phyloP scores from a whole-genome alignment of 1,140 invertebrate species.

The Mesaphorura yosii region DNA sequence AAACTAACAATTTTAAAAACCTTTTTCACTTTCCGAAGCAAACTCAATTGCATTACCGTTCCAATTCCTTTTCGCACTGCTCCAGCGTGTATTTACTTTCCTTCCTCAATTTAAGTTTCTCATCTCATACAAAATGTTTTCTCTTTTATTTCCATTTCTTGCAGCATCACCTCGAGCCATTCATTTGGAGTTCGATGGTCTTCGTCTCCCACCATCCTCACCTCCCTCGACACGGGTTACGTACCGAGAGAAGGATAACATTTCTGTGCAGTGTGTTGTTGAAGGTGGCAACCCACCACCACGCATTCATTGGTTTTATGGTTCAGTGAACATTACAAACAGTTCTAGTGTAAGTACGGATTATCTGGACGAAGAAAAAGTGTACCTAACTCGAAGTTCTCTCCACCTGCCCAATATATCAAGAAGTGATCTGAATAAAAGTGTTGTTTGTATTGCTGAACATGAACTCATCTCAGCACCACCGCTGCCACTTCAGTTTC shows the following conservation, averaged over 20 bases:
- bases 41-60: too few relatives aligned
- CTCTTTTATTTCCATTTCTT: conserved; percentile 15
- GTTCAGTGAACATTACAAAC: conserved; percentile 33
- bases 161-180: conserved; percentile 30
- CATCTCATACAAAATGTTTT: too few relatives aligned
- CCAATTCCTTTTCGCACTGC: too few relatives aligned
- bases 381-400: conserved; percentile 50
- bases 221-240: conserved; percentile 32
- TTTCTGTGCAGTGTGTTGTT: conserved; percentile 65
- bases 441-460: conserved; percentile 57
- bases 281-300: conserved; percentile 67
- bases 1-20: too few relatives aligned
- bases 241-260: conserved; percentile 31
- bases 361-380: conserved; percentile 33
- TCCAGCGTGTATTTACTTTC: too few relatives aligned
- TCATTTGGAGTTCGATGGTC: conserved; percentile 32
- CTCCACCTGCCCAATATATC: conserved; percentile 53
- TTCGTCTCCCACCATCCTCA: conserved; percentile 27
- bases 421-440: conserved; percentile 60
- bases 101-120: too few relatives aligned
- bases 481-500: conserved; percentile 11
- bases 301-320: conserved; percentile 37
- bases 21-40: too few relatives aligned
- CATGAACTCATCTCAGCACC: conserved; percentile 54
- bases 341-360: conserved; percentile 32